Base-by-base conservation (phyloP, 2,113 vertebrate genomes). In the Myotis brandtii region DNA sequence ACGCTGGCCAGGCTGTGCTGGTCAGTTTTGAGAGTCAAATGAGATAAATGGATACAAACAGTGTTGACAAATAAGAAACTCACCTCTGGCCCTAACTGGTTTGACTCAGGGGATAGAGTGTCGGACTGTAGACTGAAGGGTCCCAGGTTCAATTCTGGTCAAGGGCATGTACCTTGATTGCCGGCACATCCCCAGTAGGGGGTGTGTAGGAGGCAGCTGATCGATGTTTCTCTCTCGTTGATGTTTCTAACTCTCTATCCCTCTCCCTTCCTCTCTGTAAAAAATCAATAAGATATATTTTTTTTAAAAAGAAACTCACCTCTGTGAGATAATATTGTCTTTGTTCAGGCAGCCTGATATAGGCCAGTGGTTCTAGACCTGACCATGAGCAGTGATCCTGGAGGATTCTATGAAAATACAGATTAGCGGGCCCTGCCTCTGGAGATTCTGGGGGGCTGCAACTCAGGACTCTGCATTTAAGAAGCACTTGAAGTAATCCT, bases 1-100 rank as follows among this genome's bases (percentile, higher is more conserved):
- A 25, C 1, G 25, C 9, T 1, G 23, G 59, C 25, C 1, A 3
- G 56, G 59, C 37, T 1, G 4, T 14, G 18, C 0, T 43, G 37
- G 25, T 73, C 54, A 69, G 23, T 80, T 91, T 73, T 54, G 75
- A 88, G 86, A 75, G 43, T 23, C 7, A 4, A 82, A 25, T 67
- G 80, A 89, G 69, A 79, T 66, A 91, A 84, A 32, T 11, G 20
- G 37, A 62, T 76, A 77, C 20, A 64, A 64, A 54, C 6, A 16
- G 10, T 23, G 80, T 89, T 64, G 52, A 56, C 52, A 62, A 43
- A 20, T 37, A 43, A 25, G 50, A 76, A 46, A 59, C 23, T n/a
- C 2, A 18, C 9, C 76, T 1, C 11, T 69, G 8, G 43, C 43
- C 43, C 43, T 43, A 43, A 43, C 43, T 43, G 43, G 43, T 43